These are phyloP conservation scores for Acropternis orthonyx DNA, from an alignment of 2,797 vertebrate genomes.

Conservation along the genomic window DNA sequence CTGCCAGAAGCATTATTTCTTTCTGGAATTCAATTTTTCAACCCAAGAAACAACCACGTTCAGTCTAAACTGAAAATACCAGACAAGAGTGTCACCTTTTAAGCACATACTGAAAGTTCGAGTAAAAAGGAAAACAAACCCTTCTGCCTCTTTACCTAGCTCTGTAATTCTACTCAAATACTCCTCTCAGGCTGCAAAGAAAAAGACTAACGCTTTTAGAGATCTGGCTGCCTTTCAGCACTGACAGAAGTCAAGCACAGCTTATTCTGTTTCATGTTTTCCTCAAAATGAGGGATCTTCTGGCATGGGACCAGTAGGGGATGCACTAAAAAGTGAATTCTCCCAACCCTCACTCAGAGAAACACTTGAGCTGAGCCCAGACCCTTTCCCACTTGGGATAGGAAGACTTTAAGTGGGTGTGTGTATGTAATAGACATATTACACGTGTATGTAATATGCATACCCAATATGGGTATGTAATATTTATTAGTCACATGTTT, in stretches of 20 bases:
- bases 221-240: neutral
- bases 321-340: neutral
- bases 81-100: conserved; percentile 31
- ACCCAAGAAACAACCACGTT: conserved; percentile 12
- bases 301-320: neutral
- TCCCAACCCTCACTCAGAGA: neutral
- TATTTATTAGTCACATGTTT: neutral
- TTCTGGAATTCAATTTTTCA: conserved; percentile 47
- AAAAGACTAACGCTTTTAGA: neutral
- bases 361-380: neutral
- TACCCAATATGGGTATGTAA: no score
- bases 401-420: neutral
- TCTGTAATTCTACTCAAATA: neutral
- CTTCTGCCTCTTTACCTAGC: neutral
- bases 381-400: no score
- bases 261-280: neutral
- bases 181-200: neutral
- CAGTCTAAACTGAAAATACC: conserved; percentile 39
- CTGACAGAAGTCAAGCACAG: neutral
- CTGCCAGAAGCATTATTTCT: conserved; percentile 54
- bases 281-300: neutral
- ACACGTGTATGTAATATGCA: no score
- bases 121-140: conserved; percentile 14
- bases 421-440: neutral
- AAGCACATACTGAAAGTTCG: neutral